Evolutionary conservation across 1,140 invertebrate species (phyloP).

Genomic region (Plutomurus gul): DNA sequence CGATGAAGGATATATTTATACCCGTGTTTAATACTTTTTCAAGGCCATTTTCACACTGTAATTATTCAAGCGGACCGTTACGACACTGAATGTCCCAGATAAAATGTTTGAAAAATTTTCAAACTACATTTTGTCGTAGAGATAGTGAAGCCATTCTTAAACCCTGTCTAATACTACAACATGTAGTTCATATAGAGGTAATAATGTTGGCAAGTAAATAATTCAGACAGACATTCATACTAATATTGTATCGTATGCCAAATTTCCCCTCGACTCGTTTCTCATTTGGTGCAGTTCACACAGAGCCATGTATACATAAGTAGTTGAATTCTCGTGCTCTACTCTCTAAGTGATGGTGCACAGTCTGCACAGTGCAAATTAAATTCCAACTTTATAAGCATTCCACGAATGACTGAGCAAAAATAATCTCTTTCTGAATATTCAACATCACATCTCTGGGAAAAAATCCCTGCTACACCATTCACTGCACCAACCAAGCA

Average conservation of each 20-base stretch:
- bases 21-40: too few relatives aligned
- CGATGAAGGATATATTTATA: slow-evolving; percentile 12
- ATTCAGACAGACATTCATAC: too few relatives aligned
- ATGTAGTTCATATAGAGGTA: too few relatives aligned
- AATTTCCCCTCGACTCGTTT: too few relatives aligned
- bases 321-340: background rate
- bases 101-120: background rate
- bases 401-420: background rate
- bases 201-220: too few relatives aligned
- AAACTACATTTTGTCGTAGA: background rate
- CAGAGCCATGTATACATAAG: too few relatives aligned
- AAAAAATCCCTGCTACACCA: too few relatives aligned
- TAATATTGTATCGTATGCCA: too few relatives aligned
- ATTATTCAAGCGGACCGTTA: background rate
- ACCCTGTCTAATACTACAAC: too few relatives aligned
- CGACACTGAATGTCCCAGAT: background rate
- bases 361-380: background rate
- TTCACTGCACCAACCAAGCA: too few relatives aligned
- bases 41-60: slow-evolving; percentile 18
- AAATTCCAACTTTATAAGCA: background rate
- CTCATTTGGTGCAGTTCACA: too few relatives aligned
- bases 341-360: background rate
- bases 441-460: background rate
- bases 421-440: background rate
- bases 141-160: too few relatives aligned